Evolutionary conservation across 1,140 invertebrate species (phyloP).

Genomic region (Drosophila funebris): DNA sequence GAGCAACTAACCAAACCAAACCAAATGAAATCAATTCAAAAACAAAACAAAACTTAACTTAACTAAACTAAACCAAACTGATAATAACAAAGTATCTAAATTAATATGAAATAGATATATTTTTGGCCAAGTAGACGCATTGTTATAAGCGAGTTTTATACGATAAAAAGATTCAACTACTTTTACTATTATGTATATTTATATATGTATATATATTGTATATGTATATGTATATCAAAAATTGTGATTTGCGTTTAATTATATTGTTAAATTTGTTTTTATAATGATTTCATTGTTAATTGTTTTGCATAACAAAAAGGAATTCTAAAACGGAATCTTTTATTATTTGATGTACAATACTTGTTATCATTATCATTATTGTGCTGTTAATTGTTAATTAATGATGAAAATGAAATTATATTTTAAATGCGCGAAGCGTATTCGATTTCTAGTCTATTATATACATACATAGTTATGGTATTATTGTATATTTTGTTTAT

Average conservation of each 20-base stretch:
- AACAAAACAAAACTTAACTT: conserved; percentile 46
- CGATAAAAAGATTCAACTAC: conserved; percentile 6
- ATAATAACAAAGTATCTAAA: conserved; percentile 27
- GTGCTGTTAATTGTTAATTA: conserved; percentile 53
- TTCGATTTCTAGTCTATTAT: conserved; percentile 52
- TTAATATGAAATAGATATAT: conserved; percentile 31
- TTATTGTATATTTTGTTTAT: conserved; percentile 37
- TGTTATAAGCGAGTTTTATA: conserved; percentile 39
- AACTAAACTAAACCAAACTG: conserved; percentile 38
- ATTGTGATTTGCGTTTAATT: conserved; percentile 51
- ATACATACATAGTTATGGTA: conserved; percentile 40
- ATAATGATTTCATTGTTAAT: conserved; percentile 40
- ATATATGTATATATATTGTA: conserved; percentile 36
- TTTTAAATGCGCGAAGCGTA: conserved; percentile 25
- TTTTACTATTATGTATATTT: conserved; percentile 13
- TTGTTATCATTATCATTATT: conserved; percentile 35
- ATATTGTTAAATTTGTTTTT: conserved; percentile 20
- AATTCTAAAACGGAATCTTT: conserved; percentile 23
- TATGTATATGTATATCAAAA: conserved; percentile 41
- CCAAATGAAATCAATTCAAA: too few species aligned
- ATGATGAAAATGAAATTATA: conserved; percentile 16
- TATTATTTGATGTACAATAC: conserved; percentile 33
- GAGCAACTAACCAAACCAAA: conserved; percentile 49
- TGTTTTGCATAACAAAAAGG: conserved; percentile 17
- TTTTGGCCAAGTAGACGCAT: conserved; percentile 55